Evolutionary conservation across 2,113 vertebrate species (phyloP), one percentile per base, ranked within the genome.

Genomic region (Blennius ocellaris): DNA sequence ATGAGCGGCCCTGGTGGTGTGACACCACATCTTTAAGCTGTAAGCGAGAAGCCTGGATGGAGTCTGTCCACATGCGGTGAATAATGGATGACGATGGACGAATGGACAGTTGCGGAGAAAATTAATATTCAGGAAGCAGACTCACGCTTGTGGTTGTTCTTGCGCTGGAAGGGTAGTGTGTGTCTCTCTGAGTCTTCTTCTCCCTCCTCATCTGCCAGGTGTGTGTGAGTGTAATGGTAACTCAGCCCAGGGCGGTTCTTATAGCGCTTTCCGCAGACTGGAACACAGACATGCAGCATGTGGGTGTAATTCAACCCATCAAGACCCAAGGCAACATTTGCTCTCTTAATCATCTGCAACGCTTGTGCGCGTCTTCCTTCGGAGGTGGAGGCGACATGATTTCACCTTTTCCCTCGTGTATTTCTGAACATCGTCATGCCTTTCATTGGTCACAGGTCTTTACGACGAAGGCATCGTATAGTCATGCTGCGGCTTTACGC

Each of bases 101-200:
- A 54, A 49, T 16, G 38, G 14, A 55, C 7, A 9, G 9, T 10
- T 30, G 6, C 11, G 3, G 15, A 51, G n/a, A 12, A n/a, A 15
- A 53, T 61, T 74, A 69, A 69, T 41, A 79, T 67, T 67, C 41
- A 74, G 21, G 14, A 11, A 9, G 55, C 49, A 43, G 8, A 93
- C 96, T 95, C 92, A 97, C 96, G 96, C 93, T 97, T 97, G 89
- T 97, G 96, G 95, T 96, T 97, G 93, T 96, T 97, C 94, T 96
- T 97, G 93, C 96, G 95, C 73, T 96, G 96, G 86, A 97, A 96
- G 85, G 96, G 96, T 85, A 96, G 94, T 6, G 96, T 94, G 92
- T 97, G 96, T 81, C 96, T 92, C 70, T 97, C 96, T 0, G 95
- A 86, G 62, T 96, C 95, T 79, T 97, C 96, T 79, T 97, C 96